Conservation (phyloP, 2,113 vertebrate genomes). For the Rhineura floridana region DNA sequence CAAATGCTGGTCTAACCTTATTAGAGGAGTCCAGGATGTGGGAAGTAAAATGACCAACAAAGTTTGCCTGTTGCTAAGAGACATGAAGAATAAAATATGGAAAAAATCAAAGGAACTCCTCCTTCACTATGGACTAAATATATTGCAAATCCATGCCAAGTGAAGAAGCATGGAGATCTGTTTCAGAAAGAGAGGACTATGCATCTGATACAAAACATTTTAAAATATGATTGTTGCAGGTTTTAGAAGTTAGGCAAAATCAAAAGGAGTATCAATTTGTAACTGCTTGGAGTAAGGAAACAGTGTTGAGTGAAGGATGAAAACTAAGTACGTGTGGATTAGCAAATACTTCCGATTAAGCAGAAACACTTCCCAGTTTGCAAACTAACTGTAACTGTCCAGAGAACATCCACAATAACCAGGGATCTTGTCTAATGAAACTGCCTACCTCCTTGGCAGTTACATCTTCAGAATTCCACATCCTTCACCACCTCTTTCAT, state of each 20-base stretch:
- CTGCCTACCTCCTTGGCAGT: neutral
- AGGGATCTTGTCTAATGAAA: neutral
- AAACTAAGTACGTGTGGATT: neutral
- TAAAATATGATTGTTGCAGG: neutral
- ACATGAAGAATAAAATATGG: neutral
- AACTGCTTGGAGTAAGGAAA: neutral
- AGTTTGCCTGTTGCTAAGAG: neutral
- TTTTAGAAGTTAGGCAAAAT: neutral
- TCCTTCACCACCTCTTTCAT: neutral
- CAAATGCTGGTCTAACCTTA: constrained; percentile 7
- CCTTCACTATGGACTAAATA: neutral
- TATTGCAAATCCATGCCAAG: neutral
- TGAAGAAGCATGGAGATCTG: neutral
- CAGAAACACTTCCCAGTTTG: neutral
- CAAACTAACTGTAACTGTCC: neutral
- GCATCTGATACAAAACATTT: neutral
- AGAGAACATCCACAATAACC: neutral
- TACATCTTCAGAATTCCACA: neutral
- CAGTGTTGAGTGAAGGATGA: neutral
- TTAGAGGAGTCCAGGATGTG: neutral
- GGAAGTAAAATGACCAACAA: neutral
- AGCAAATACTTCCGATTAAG: neutral
- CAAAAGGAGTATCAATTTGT: neutral
- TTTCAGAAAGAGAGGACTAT: neutral
- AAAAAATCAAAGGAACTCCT: neutral